Evolutionary conservation across 2,888 invertebrate genomes (phyloP).

Genomic region (Onthophagus sagittarius): DNA sequence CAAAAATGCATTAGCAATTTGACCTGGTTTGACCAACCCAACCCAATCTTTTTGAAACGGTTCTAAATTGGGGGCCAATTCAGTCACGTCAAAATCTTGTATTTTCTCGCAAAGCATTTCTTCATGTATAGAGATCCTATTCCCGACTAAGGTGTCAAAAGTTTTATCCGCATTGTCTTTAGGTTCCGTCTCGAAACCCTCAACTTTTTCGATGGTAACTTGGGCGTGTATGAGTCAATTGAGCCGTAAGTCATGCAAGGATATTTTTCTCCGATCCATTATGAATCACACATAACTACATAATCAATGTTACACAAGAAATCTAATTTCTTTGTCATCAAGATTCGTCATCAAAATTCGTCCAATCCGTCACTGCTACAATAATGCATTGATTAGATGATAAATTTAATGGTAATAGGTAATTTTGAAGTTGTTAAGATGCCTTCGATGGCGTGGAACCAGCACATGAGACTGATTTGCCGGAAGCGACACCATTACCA

Average conservation of each 20-base stretch:
- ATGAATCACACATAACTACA: conserved; percentile 45
- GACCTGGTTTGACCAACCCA: no score
- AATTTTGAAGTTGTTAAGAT: conserved; percentile 41
- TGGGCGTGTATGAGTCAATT: conserved; percentile 43
- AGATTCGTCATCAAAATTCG: no score
- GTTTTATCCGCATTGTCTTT: conserved; percentile 45
- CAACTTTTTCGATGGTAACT: conserved; percentile 35
- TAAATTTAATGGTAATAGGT: conserved; percentile 49
- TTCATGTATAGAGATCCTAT: conserved; percentile 48
- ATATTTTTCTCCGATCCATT: conserved; percentile 48
- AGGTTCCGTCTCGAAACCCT: conserved; percentile 39
- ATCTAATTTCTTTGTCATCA: conserved; percentile 39
- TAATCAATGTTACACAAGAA: conserved; percentile 45
- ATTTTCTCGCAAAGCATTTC: conserved; percentile 47
- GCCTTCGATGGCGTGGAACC: conserved; percentile 47
- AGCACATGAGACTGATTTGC: conserved; percentile 49
- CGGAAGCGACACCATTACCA: conserved; percentile 47
- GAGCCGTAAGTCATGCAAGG: conserved; percentile 50
- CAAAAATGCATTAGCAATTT: conserved; percentile 49
- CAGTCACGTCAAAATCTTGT: conserved; percentile 42
- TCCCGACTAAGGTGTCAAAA: conserved; percentile 38
- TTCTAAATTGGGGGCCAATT: conserved; percentile 38
- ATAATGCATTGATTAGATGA: conserved; percentile 48
- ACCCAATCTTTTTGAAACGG: conserved; percentile 42
- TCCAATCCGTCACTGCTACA: conserved; percentile 44